Evolutionary conservation across 1,140 invertebrate species (phyloP), one percentile per base, ranked within the genome.

Genomic region (Ceratina japonica): DNA sequence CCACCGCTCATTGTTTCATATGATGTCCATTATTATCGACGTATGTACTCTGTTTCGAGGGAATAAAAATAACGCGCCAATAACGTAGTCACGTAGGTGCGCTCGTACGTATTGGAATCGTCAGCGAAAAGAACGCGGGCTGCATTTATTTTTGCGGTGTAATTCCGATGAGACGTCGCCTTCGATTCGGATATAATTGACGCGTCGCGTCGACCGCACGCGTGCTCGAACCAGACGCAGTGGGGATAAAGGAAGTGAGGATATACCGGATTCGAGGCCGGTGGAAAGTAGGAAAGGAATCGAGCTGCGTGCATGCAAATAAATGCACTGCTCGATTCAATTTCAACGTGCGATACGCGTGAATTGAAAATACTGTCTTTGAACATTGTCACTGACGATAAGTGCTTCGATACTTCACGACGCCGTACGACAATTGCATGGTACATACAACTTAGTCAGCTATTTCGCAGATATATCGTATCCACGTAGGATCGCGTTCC

Each of bases 181-280:
- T 80, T 62, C 27, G 61, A 84, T 84, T 81, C 69, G 66, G 59
- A 77, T 74, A 51, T 74, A 85, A 85, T 84, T 84, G 83, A 81
- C 37, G 37, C 37, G 37, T 44, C 70, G 81, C 72, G 69, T 72
- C 69, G 82, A 85, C 78, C 73, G 72, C 73, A 84, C 83, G 69
- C 79, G 82, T 74, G 73, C 54, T 74, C 56, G 52, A n/a, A 64
- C 22, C 63, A 56, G 27, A 65, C 52, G 18, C 49, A 31, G 56
- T 24, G 59, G 58, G 72, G 64, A 68, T 66, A 51, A 69, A 71
- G 66, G 64, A 81, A 75, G 59, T 62, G 64, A 54, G 51, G 72
- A 80, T 68, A 66, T 51, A 75, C 72, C 72, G 56, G 72, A 80
- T 77, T 27, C 20, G 66, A 77, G 75, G 51, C 44, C 22, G 37